Evolutionary conservation across 2,113 vertebrate genomes (phyloP).

Genomic region (Anarhynchus alexandrinus): DNA sequence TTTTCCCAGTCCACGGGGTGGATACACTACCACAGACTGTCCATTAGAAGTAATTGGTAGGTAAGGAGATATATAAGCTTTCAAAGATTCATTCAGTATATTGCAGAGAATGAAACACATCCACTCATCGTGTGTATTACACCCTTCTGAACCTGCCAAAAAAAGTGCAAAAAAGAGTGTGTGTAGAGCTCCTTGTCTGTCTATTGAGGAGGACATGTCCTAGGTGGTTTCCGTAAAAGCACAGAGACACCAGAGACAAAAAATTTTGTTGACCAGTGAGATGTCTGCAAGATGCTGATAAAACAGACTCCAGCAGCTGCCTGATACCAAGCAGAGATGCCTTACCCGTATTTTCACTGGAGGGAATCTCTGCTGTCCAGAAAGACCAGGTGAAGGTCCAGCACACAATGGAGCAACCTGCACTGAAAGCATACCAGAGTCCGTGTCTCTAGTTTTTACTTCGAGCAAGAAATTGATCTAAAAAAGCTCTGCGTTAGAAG

Average conservation of each 20-base stretch:
- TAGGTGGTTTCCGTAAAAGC: not conserved
- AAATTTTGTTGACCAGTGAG: not conserved
- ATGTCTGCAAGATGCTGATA: not conserved
- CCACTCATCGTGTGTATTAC: not conserved
- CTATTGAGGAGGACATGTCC: not conserved
- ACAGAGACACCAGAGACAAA: not conserved
- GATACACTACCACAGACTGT: not conserved
- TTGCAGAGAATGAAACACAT: not conserved
- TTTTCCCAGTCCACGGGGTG: not conserved
- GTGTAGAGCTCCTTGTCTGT: not conserved
- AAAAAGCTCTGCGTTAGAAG: not conserved
- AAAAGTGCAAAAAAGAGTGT: not conserved
- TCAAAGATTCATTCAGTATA: not conserved
- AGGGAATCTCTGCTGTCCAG: not conserved
- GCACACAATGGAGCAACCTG: not conserved
- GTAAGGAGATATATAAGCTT: not conserved
- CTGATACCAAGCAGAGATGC: not conserved
- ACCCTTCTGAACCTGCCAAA: not conserved
- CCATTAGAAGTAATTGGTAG: not conserved
- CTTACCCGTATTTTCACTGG: not conserved
- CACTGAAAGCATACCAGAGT: not conserved
- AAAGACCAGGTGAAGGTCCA: not conserved
- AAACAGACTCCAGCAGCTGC: not conserved
- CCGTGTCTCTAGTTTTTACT: not conserved
- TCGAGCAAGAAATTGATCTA: not conserved